Base-by-base conservation (phyloP, 2,888 invertebrate species). In the Synanthedon myopaeformis region DNA sequence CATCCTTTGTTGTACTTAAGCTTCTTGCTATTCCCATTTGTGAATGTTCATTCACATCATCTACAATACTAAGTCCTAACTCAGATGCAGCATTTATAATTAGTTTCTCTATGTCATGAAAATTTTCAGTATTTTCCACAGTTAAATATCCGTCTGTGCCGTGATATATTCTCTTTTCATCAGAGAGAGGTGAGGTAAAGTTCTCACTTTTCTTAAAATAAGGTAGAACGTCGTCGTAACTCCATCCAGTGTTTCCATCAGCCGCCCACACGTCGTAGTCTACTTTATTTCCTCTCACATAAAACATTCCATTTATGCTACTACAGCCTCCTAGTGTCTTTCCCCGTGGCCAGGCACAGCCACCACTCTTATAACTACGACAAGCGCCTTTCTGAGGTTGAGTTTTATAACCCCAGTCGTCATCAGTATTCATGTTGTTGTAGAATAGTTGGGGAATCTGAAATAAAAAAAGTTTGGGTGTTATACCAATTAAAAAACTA, bases 271-370 rank as follows among this genome's bases (percentile, higher is more conserved):
- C 73, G 42, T 90, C 80, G 55, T 89, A 91, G 62, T 90, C 90
- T 2, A 66, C 58, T 3, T 74, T 79, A 59, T 86, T 89, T 0
- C 89, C 91, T 51, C 89, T 80, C 4, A 91, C 79, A 61, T 90
- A 91, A 55, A 89, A 79, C 85, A 90, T 90, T 19, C 72, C 89
- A 63, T 91, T 91, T 35, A 90, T 75, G n/a, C 84, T 81, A 41
- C 90, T 90, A 4, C 82, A 81, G 1, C 91, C 91, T 51, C 91
- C 91, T 57, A 91, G 73, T 53, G 88, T 79, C 64, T 91, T 92
- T 0, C 93, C 93, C 42, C 91, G 79, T 1, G 91, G 89, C 91
- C 90, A 90, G 0, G 77, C 72, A 52, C 81, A 81, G n/a, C 74
- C 58, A 52, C 76, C 66, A 28, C 57, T 61, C 61, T 65, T 75